Conservation (phyloP, 2,797 vertebrate species). For the Nyctalus aviator region DNA sequence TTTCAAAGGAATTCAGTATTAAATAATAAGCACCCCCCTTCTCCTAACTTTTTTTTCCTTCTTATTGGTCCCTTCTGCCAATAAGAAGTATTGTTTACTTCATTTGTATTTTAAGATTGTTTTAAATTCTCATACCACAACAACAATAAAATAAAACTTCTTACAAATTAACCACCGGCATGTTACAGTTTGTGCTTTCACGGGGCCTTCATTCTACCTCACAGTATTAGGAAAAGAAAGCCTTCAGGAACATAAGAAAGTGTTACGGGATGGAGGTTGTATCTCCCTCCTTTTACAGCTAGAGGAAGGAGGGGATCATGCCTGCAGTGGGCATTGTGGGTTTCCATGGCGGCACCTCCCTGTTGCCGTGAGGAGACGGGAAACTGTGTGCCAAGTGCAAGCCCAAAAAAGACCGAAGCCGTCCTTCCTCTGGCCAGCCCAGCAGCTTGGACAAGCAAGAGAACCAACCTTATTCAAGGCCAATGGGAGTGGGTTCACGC, state of each 20-base stretch:
- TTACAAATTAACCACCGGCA: constrained; percentile 32
- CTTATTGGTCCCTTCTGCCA: neutral
- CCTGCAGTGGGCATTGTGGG: neutral
- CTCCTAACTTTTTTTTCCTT: neutral
- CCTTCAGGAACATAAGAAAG: constrained; percentile 48
- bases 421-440: neutral
- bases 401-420: neutral
- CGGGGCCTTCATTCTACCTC: neutral
- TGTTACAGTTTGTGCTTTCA: constrained; percentile 15
- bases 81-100: neutral
- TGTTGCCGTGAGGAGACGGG: neutral
- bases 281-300: neutral
- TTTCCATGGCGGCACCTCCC: neutral
- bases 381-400: neutral
- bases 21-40: neutral
- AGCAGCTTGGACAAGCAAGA: neutral
- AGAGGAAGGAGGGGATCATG: neutral
- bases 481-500: neutral
- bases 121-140: constrained; percentile 43
- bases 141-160: constrained; percentile 32
- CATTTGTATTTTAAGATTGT: constrained; percentile 19
- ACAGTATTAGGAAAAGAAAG: neutral
- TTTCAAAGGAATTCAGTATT: neutral
- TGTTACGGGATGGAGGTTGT: neutral
- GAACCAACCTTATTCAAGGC: neutral